Base-by-base conservation (phyloP, 1,140 invertebrate species). In the Tetraneura akinire region DNA sequence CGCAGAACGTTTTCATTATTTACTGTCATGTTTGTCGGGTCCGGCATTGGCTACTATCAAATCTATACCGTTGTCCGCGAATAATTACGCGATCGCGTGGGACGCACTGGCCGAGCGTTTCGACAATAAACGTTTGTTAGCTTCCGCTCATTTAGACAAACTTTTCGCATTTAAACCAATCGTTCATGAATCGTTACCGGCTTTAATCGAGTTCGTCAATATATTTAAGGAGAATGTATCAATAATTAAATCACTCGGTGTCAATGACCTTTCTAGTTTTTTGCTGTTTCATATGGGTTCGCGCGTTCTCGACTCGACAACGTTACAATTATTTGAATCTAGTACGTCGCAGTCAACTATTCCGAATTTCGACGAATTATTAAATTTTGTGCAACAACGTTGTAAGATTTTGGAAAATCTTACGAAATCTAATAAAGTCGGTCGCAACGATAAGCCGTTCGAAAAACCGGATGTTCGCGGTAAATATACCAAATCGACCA, bases 161-260 rank as follows among this genome's bases (percentile, higher is more conserved):
- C 2, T 68, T 1, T 68, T 68, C 2, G 29, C 37, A 21, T 68
- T 68, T 13, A 37, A 42, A 21, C 64, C 64, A 8, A 47, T 68
- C 47, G 3, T 3, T n/a, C 29, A 68, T 4, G 5, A 68, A 23
- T 68, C 42, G 29, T n/a, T 68, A 47, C n/a, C 37, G 3, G 29
- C 64, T n/a, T 68, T 68, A 21, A 45, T 11, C 5, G 4, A 37
- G 3, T 68, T 68, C 18, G 10, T 68, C 9, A 68, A 68, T 11
- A 42, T n/a, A 3, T 68, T 68, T 11, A 18, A 70, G 26, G 42
- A 70, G 21, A 70, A 70, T 45, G 42, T 70, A 21, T 18, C 66
- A 0, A 45, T 45, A 21, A 45, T 70, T 4, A 70, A 70, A 57
- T 1, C 55, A 3, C 55, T 57, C 23, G 42, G 62, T 37, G 55